phyloP scores from a whole-genome alignment of 2,113 vertebrate species.

The Elgaria multicarinata region DNA sequence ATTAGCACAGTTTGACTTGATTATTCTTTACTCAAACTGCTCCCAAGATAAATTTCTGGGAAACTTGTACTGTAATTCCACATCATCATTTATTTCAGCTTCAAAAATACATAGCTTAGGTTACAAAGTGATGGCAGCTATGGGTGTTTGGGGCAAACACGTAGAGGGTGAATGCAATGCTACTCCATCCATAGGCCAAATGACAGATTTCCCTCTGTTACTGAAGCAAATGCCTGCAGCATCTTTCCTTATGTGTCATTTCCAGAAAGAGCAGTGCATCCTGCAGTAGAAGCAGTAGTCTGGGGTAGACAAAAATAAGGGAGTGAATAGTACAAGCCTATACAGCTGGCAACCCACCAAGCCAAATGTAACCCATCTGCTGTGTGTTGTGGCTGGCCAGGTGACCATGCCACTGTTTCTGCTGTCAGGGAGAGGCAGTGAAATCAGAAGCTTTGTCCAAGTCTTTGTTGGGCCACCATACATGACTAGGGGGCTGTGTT shows the following conservation, averaged over 20 bases:
- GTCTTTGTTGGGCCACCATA: not conserved
- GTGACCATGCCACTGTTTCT: not conserved
- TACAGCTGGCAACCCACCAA: not conserved
- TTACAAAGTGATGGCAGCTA: not conserved
- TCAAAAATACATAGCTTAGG: constrained; percentile 7
- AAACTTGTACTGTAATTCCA: constrained; percentile 56
- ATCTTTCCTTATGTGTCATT: not conserved
- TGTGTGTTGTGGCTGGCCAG: not conserved
- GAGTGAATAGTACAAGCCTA: not conserved
- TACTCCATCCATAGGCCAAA: not conserved
- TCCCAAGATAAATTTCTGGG: constrained; percentile 66
- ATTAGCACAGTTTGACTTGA: constrained; percentile 59
- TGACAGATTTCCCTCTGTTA: not conserved
- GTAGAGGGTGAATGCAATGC: not conserved
- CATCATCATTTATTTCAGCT: constrained; percentile 30
- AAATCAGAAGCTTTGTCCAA: not conserved
- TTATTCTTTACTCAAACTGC: constrained; percentile 55
- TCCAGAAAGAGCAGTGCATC: not conserved
- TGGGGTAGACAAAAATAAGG: not conserved
- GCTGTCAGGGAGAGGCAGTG: not conserved
- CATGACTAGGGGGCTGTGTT: not conserved
- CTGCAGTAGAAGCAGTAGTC: not conserved
- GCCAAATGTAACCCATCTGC: not conserved
- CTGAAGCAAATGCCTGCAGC: not conserved
- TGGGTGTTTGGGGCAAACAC: not conserved